phyloP scores from a whole-genome alignment of 2,888 invertebrate species.

The Gryllus longicercus region DNA sequence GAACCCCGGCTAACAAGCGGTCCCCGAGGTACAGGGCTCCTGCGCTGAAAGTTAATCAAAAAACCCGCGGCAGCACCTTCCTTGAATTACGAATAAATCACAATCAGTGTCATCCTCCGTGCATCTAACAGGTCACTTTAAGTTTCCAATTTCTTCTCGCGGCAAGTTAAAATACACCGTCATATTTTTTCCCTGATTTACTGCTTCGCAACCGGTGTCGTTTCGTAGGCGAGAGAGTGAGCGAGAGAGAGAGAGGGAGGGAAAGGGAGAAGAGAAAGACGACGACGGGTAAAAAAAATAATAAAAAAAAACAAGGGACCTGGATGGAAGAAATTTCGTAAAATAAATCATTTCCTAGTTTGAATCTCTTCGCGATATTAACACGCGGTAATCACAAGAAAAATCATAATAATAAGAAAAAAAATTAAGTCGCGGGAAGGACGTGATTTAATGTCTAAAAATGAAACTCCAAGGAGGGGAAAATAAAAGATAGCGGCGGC shows the following conservation, averaged over 20 bases:
- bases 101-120: slow-evolving; percentile 2
- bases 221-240: not conserved
- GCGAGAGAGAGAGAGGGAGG: not conserved
- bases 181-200: slow-evolving; percentile 17
- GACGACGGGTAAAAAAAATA: not conserved
- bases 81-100: slow-evolving; percentile 17
- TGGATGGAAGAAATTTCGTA: slow-evolving; percentile 6
- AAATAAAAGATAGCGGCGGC: not conserved
- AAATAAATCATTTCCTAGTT: slow-evolving; percentile 6
- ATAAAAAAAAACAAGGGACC: not conserved
- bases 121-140: slow-evolving; percentile 17
- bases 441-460: not conserved
- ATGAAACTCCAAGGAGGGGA: not conserved
- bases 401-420: not conserved
- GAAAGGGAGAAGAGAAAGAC: not conserved
- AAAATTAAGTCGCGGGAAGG: not conserved
- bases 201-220: slow-evolving; percentile 9
- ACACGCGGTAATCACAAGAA: slow-evolving; percentile 17
- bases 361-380: not conserved
- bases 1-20: not conserved
- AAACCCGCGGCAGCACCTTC: not conserved
- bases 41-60: slow-evolving; percentile 1
- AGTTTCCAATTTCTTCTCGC: slow-evolving; percentile 17
- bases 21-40: not conserved
- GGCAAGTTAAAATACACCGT: slow-evolving; percentile 1